Percentiles rank a stretch among this genome's conserved stretches.
Evolutionary conservation across 2,888 invertebrate genomes (phyloP).

Genomic region (Lottia gigantea): DNA sequence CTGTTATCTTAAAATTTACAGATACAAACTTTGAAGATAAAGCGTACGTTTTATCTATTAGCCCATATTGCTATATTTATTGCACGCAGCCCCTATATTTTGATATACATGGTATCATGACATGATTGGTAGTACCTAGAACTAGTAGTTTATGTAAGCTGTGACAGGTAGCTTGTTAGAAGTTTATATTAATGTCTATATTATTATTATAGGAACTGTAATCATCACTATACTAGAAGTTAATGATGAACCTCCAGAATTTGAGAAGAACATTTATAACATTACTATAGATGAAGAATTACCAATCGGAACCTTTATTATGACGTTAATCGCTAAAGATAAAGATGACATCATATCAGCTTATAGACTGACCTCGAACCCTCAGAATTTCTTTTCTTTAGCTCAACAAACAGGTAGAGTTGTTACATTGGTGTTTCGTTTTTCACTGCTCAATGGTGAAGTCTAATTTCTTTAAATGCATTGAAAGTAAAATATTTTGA

Average conservation of each 20-base stretch:
- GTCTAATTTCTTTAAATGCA: too few relatives aligned
- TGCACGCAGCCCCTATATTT: too few relatives aligned
- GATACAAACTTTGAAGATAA: too few relatives aligned
- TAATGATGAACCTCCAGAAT: conserved; percentile 74
- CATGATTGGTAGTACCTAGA: too few relatives aligned
- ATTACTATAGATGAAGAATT: conserved; percentile 53
- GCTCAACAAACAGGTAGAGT: conserved; percentile 28
- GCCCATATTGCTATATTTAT: too few relatives aligned
- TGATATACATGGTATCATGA: too few relatives aligned
- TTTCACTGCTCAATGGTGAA: too few relatives aligned
- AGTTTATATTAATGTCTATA: not conserved
- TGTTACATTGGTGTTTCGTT: too few relatives aligned
- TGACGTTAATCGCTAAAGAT: conserved; percentile 56
- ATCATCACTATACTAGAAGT: conserved; percentile 75
- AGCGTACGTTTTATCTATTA: too few relatives aligned
- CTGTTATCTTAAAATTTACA: too few relatives aligned
- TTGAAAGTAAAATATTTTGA: too few relatives aligned
- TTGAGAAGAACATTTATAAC: conserved; percentile 73
- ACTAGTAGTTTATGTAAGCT: too few relatives aligned
- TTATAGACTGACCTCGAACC: conserved; percentile 43
- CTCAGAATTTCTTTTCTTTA: conserved; percentile 40
- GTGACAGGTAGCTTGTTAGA: not conserved
- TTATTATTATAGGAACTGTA: conserved; percentile 72
- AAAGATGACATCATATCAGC: conserved; percentile 46
- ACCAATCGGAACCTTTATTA: conserved; percentile 49